phyloP scores from a whole-genome alignment of 2,797 vertebrate species.

The Rhincodon typus region DNA sequence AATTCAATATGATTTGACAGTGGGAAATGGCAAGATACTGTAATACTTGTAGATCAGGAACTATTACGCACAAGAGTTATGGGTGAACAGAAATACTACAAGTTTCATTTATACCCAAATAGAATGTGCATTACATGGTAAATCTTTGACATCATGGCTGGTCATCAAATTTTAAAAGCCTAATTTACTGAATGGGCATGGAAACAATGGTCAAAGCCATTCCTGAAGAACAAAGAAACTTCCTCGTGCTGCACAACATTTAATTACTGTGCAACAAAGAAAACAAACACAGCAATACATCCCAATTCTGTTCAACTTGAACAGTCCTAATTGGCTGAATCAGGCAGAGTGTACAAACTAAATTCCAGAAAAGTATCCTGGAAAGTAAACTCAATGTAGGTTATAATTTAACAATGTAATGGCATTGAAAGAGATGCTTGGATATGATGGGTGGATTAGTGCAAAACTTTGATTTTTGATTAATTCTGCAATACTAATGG shows the following conservation, averaged over 20 bases:
- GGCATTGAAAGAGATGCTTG: no score
- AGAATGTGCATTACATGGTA: neutral
- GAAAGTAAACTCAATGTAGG: neutral
- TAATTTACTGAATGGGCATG: neutral
- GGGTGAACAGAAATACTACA: no score
- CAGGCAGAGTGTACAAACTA: neutral
- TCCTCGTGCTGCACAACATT: neutral
- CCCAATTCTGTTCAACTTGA: neutral
- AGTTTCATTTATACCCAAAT: neutral
- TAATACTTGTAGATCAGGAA: no score
- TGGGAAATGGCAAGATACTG: neutral
- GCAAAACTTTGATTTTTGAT: neutral
- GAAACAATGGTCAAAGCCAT: constrained; percentile 15
- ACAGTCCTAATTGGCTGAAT: neutral
- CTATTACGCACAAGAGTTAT: no score
- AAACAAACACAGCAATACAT: neutral
- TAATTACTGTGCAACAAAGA: neutral
- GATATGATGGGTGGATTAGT: neutral
- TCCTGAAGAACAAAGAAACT: neutral
- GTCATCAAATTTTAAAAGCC: neutral
- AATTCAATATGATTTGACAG: neutral
- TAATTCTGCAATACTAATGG: neutral
- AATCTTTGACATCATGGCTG: neutral
- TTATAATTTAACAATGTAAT: neutral
- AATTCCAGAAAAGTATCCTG: neutral